These are phyloP conservation scores for Meteorus sp. DNA, from an alignment of 1,140 invertebrate species.

Conservation along the genomic window DNA sequence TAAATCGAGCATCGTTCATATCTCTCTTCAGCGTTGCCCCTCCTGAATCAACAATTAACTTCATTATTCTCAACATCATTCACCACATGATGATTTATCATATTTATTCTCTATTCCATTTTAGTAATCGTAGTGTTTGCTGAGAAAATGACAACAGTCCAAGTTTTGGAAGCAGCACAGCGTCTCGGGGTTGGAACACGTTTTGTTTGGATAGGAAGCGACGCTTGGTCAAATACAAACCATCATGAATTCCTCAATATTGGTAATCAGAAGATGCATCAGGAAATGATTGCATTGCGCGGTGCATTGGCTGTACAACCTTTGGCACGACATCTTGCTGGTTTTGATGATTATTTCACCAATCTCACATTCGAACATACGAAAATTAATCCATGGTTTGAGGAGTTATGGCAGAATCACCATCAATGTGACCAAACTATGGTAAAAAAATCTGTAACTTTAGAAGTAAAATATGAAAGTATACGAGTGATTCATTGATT, in stretches of 20 bases:
- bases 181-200: slow-evolving; percentile 40
- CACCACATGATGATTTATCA: neutral
- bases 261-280: neutral
- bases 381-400: slow-evolving; percentile 63
- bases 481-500: neutral
- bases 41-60: too few relatives aligned
- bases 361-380: slow-evolving; percentile 46
- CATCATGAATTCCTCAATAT: slow-evolving; percentile 37
- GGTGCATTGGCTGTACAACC: slow-evolving; percentile 64
- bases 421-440: slow-evolving; percentile 52
- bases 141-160: slow-evolving; percentile 56
- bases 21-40: too few relatives aligned
- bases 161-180: slow-evolving; percentile 56
- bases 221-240: slow-evolving; percentile 59
- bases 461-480: neutral
- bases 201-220: slow-evolving; percentile 63
- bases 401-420: slow-evolving; percentile 68
- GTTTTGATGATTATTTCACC: slow-evolving; percentile 63
- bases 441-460: neutral
- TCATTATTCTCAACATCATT: too few relatives aligned
- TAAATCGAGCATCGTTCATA: too few relatives aligned
- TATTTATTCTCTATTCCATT: neutral
- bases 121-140: slow-evolving; percentile 63
- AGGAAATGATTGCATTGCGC: slow-evolving; percentile 52
- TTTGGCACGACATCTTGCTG: slow-evolving; percentile 50